phyloP scores from a whole-genome alignment of 1,140 invertebrate species.

The Pseudachorutes palmiensis region DNA sequence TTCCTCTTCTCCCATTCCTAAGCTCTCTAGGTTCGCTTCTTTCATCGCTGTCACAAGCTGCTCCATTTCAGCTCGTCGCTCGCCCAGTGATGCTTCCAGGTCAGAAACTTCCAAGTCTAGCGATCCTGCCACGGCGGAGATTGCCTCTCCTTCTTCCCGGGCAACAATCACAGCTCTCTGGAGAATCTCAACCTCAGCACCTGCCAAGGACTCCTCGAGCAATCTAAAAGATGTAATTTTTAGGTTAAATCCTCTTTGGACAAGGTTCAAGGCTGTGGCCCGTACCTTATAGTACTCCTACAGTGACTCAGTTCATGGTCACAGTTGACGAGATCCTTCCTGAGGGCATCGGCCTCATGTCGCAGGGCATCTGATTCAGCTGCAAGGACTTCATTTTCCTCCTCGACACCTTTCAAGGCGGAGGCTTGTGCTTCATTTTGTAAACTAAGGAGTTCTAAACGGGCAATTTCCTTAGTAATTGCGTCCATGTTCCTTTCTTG shows the following conservation, averaged over 20 bases:
- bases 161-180: conserved; percentile 74
- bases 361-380: conserved; percentile 77
- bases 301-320: conserved; percentile 79
- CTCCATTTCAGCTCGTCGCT: conserved; percentile 70
- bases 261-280: too few species aligned
- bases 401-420: conserved; percentile 66
- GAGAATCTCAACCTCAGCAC: conserved; percentile 65
- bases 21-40: conserved; percentile 72
- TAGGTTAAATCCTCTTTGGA: too few species aligned
- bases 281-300: conserved; percentile 82
- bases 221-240: neutral
- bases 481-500: conserved; percentile 73
- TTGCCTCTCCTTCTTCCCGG: conserved; percentile 66
- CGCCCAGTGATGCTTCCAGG: conserved; percentile 33
- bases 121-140: conserved; percentile 68
- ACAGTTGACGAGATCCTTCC: conserved; percentile 75
- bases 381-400: conserved; percentile 77
- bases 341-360: conserved; percentile 69
- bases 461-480: conserved; percentile 68
- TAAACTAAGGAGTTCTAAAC: conserved; percentile 57
- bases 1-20: conserved; percentile 45
- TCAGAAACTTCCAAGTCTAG: conserved; percentile 60
- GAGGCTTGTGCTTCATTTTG: conserved; percentile 35
- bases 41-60: conserved; percentile 79
- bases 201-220: conserved; percentile 36